phyloP scores from a whole-genome alignment of 2,113 vertebrate genomes.

The Lipophrys pholis region DNA sequence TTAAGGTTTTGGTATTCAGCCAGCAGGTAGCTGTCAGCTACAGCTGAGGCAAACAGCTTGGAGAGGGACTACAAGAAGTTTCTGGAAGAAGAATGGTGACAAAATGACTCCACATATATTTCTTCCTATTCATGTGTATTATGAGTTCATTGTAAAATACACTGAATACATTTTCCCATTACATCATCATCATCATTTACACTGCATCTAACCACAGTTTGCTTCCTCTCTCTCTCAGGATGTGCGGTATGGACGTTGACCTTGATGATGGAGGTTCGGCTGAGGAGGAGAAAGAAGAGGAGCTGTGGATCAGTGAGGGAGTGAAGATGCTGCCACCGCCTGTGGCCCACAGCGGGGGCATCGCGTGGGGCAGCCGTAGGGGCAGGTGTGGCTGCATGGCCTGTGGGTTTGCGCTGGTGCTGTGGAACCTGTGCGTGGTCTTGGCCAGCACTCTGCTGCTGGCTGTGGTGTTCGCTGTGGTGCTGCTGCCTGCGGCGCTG shows the following conservation, averaged over 20 bases:
- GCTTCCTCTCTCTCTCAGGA: conserved; percentile 56
- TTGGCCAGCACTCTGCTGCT: conserved; percentile 81
- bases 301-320: conserved; percentile 75
- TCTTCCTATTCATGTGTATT: neutral
- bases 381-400: conserved; percentile 85
- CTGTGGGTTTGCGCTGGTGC: conserved; percentile 83
- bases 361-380: conserved; percentile 81
- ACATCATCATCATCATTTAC: neutral
- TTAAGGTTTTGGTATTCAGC: neutral
- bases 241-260: conserved; percentile 82
- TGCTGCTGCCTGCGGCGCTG: conserved; percentile 86
- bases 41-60: neutral
- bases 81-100: neutral
- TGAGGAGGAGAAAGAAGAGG: conserved; percentile 81
- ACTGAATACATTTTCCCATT: neutral
- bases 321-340: conserved; percentile 84
- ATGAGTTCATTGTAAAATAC: neutral
- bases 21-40: neutral
- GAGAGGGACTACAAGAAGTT: neutral
- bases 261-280: conserved; percentile 72
- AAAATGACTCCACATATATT: neutral
- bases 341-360: conserved; percentile 71
- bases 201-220: neutral
- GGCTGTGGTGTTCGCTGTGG: conserved; percentile 78
- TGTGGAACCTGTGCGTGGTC: conserved; percentile 86